These are phyloP conservation scores for Drosophila longiperda DNA, from an alignment of 2,888 invertebrate genomes.

Conservation along the genomic window DNA sequence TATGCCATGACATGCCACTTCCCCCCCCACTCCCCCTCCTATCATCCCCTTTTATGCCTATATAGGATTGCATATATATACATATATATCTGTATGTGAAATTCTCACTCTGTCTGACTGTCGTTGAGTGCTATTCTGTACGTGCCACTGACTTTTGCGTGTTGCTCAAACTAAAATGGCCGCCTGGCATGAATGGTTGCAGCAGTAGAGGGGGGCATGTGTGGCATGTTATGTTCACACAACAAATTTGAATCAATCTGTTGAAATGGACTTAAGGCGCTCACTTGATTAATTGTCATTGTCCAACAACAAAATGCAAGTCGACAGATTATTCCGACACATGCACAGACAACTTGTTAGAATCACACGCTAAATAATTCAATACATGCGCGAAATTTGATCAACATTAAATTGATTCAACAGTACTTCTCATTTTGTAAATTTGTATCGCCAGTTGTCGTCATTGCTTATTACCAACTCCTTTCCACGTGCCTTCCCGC, in stretches of 20 bases:
- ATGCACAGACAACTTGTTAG: neutral
- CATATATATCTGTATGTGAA: neutral
- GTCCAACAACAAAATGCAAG: conserved; percentile 38
- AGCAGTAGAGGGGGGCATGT: conserved; percentile 7
- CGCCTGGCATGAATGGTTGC: conserved; percentile 6
- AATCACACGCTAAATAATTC: neutral
- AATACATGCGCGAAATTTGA: neutral
- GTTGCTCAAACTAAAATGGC: conserved; percentile 66
- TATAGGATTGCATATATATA: conserved; percentile 10
- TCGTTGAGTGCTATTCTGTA: conserved; percentile 57
- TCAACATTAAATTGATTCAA: neutral
- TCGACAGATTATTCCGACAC: conserved; percentile 4
- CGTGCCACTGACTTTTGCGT: conserved; percentile 73
- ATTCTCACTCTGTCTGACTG: conserved; percentile 8
- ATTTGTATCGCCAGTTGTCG: conserved; percentile 49
- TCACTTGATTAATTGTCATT: conserved; percentile 74
- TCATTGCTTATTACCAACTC: conserved; percentile 57
- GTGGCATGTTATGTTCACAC: conserved; percentile 58
- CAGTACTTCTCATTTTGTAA: neutral
- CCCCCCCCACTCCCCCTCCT: neutral
- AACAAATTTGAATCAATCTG: conserved; percentile 81
- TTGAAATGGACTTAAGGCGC: conserved; percentile 78
- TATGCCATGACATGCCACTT: neutral
- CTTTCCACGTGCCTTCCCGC: conserved; percentile 12
- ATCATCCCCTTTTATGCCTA: neutral